phyloP scores from a whole-genome alignment of 2,797 vertebrate species.

The Etheostoma nigrum region DNA sequence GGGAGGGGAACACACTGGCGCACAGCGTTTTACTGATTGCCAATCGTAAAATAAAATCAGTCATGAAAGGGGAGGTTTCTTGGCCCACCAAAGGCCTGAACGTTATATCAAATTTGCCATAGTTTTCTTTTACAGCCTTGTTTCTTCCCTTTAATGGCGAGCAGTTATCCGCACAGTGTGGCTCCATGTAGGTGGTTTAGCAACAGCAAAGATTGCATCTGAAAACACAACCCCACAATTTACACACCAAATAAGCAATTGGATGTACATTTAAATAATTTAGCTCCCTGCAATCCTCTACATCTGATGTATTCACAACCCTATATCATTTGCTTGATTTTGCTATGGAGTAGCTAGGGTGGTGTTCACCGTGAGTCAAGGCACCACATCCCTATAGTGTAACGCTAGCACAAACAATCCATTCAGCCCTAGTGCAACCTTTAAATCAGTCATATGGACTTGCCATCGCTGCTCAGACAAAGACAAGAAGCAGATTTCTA shows the following conservation, averaged over 20 bases:
- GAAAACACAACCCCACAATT: constrained; percentile 72
- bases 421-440: constrained; percentile 77
- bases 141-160: constrained; percentile 81
- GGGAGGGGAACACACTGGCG: constrained; percentile 87
- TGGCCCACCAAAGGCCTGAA: constrained; percentile 71
- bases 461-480: constrained; percentile 79
- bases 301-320: constrained; percentile 64
- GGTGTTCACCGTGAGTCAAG: constrained; percentile 62
- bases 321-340: constrained; percentile 78
- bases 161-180: constrained; percentile 82
- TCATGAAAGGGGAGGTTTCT: constrained; percentile 87
- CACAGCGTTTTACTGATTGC: constrained; percentile 88
- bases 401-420: constrained; percentile 67
- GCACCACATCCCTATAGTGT: constrained; percentile 62
- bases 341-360: constrained; percentile 54
- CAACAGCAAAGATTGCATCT: constrained; percentile 85
- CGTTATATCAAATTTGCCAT: constrained; percentile 74
- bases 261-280: constrained; percentile 70
- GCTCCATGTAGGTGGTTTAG: constrained; percentile 78
- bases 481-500: constrained; percentile 81
- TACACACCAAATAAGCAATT: constrained; percentile 62
- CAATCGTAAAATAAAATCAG: constrained; percentile 90
- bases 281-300: constrained; percentile 74
- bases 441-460: constrained; percentile 80
- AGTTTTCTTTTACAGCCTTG: constrained; percentile 79